Percentiles rank a stretch among this genome's conserved stretches.
These are phyloP conservation scores for Psix sp. DNA, from an alignment of 1,140 invertebrate species.

Conservation along the genomic window DNA sequence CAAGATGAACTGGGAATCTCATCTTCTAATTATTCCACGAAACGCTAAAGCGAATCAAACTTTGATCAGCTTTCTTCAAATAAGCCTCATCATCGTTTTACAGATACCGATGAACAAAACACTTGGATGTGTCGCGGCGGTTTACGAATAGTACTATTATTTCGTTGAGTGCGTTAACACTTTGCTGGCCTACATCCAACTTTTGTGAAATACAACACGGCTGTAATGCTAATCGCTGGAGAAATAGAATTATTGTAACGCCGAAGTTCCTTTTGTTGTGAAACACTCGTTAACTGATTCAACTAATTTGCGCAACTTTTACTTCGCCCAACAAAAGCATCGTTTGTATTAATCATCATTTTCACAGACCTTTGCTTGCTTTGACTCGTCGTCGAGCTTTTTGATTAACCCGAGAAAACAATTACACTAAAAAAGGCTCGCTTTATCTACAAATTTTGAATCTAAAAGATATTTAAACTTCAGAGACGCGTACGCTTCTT, in stretches of 20 bases:
- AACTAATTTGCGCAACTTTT: conserved; percentile 32
- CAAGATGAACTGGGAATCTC: conserved; percentile 34
- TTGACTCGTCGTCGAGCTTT: too few species aligned
- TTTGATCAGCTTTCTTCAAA: conserved; percentile 63
- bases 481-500: too few species aligned
- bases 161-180: conserved; percentile 42
- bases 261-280: conserved; percentile 47
- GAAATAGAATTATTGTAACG: conserved; percentile 52
- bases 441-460: too few species aligned
- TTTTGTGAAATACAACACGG: conserved; percentile 42
- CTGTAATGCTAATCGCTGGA: conserved; percentile 43
- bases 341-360: conserved; percentile 32
- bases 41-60: conserved; percentile 24
- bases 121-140: conserved; percentile 33
- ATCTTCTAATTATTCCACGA: conserved; percentile 63
- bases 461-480: too few species aligned
- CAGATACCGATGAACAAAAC: too few species aligned
- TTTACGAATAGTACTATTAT: conserved; percentile 45
- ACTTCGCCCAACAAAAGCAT: conserved; percentile 19
- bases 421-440: too few species aligned
- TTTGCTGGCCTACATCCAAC: conserved; percentile 48
- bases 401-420: too few species aligned
- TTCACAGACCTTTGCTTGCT: conserved; percentile 10
- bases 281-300: conserved; percentile 46
- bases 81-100: too few species aligned